phyloP scores from a whole-genome alignment of 1,140 invertebrate species.

The Formica exsecta region DNA sequence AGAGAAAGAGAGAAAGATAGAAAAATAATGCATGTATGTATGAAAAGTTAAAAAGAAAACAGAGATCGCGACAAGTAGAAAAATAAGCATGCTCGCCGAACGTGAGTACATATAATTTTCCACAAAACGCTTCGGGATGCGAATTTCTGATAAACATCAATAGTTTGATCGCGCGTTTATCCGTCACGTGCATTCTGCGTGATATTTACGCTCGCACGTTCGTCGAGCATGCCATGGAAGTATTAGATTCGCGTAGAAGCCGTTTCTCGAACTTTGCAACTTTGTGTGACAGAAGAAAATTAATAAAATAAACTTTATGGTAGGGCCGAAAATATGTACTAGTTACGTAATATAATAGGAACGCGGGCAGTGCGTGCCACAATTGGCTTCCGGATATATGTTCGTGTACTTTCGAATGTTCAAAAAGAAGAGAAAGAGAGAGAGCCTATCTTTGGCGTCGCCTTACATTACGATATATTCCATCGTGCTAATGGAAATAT shows the following conservation, averaged over 20 bases:
- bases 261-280: slow-evolving; percentile 72
- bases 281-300: slow-evolving; percentile 66
- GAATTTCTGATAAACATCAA: background rate
- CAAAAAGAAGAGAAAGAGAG: slow-evolving; percentile 14
- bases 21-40: slow-evolving; percentile 35
- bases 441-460: slow-evolving; percentile 60
- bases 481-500: slow-evolving; percentile 62
- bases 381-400: slow-evolving; percentile 71
- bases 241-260: slow-evolving; percentile 68
- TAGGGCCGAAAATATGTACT: slow-evolving; percentile 69
- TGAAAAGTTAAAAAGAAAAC: slow-evolving; percentile 43
- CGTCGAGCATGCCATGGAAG: slow-evolving; percentile 38
- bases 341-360: slow-evolving; percentile 72
- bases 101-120: slow-evolving; percentile 46
- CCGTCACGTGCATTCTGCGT: slow-evolving; percentile 9
- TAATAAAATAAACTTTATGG: slow-evolving; percentile 62
- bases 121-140: slow-evolving; percentile 7
- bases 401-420: slow-evolving; percentile 51
- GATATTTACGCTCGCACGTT: slow-evolving; percentile 40
- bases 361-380: slow-evolving; percentile 70
- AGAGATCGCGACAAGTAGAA: slow-evolving; percentile 28
- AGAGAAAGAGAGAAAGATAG: background rate
- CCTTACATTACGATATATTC: slow-evolving; percentile 69
- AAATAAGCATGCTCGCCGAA: slow-evolving; percentile 47
- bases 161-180: slow-evolving; percentile 54